Percentiles rank a stretch among this genome's conserved stretches.
Conservation (phyloP, 2,888 invertebrate species). For the Phania funesta region DNA sequence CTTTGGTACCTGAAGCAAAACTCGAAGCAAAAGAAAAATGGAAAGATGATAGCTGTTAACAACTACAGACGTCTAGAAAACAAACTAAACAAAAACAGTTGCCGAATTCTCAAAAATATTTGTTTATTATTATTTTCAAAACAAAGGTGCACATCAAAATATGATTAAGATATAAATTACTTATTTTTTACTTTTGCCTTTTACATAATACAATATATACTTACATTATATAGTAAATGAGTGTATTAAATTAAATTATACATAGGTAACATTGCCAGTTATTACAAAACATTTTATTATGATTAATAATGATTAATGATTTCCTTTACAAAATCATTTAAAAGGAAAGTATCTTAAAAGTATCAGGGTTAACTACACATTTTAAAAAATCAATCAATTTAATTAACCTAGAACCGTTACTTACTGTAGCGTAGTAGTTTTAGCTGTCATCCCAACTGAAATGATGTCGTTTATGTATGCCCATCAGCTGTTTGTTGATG, state of each 20-base stretch:
- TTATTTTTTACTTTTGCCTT: slow-evolving; percentile 53
- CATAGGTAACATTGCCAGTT: background rate
- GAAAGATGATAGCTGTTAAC: slow-evolving; percentile 81
- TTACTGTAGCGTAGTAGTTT: too few relatives aligned
- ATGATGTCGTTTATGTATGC: background rate
- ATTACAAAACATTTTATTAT: background rate
- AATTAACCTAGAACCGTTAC: too few relatives aligned
- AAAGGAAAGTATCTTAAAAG: too few relatives aligned
- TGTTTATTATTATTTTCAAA: slow-evolving; percentile 21
- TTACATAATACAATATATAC: slow-evolving; percentile 37
- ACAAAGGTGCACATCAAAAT: slow-evolving; percentile 52
- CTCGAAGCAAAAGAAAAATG: slow-evolving; percentile 91
- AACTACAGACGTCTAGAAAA: background rate
- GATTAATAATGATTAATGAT: too few relatives aligned
- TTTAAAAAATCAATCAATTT: too few relatives aligned
- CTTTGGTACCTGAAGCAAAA: slow-evolving; percentile 91
- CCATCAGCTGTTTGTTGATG: slow-evolving; percentile 10
- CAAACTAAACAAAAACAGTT: background rate
- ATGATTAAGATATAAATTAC: slow-evolving; percentile 49
- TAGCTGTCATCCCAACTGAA: too few relatives aligned
- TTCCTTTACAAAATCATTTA: too few relatives aligned
- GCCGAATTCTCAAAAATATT: slow-evolving; percentile 6
- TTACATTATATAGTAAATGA: slow-evolving; percentile 1
- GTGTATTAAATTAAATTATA: background rate
- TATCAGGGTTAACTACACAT: too few relatives aligned